phyloP scores from a whole-genome alignment of 2,797 vertebrate genomes.

The Halcyon smyrnensis region DNA sequence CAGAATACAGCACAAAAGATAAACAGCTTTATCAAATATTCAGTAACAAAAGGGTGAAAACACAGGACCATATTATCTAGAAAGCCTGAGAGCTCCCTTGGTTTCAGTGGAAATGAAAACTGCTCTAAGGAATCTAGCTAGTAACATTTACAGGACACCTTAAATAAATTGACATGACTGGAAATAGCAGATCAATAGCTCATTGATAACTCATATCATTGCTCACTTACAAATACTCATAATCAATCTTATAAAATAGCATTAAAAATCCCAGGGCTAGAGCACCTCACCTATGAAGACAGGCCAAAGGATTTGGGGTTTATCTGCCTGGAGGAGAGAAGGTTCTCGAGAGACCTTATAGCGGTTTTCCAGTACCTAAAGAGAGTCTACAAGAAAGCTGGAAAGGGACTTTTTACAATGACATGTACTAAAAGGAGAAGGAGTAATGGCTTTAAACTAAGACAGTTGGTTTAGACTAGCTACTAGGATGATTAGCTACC shows the following conservation, averaged over 20 bases:
- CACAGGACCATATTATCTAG: neutral
- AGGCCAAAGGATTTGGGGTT: neutral
- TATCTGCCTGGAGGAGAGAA: neutral
- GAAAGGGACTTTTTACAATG: neutral
- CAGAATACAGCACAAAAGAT: neutral
- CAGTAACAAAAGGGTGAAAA: neutral
- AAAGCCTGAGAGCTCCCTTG: neutral
- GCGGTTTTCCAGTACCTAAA: neutral
- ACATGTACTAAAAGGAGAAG: no score
- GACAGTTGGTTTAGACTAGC: neutral
- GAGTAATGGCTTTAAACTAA: neutral
- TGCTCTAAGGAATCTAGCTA: neutral
- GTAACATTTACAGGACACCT: neutral
- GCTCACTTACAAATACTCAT: neutral
- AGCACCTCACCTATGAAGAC: neutral
- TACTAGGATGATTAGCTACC: neutral
- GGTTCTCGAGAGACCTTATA: neutral
- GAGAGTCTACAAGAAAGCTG: no score
- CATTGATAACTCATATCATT: neutral
- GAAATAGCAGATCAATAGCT: neutral
- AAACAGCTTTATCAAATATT: neutral
- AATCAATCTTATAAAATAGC: neutral
- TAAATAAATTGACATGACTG: neutral
- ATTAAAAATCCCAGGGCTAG: neutral
- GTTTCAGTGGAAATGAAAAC: neutral